Percentiles rank a stretch among this genome's conserved stretches.
These are phyloP conservation scores for Cyrtonyx montezumae DNA, from an alignment of 2,113 vertebrate species.

Conservation along the genomic window DNA sequence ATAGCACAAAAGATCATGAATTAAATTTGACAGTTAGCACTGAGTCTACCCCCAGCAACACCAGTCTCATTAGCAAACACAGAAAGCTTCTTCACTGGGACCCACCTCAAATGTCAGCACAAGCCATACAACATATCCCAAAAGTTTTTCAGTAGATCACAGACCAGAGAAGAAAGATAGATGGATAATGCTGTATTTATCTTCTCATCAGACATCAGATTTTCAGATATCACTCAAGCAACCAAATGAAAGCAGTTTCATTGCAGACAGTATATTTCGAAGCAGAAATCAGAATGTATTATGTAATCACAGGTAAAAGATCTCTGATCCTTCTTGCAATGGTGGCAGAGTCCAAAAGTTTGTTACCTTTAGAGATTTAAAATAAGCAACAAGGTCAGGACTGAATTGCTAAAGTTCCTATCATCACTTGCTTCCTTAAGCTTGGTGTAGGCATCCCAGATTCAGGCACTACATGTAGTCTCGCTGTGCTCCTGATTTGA, in stretches of 20 bases:
- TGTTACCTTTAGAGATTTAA: neutral
- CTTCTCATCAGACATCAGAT: neutral
- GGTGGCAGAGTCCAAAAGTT: neutral
- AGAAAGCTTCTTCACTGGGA: neutral
- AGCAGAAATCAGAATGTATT: neutral
- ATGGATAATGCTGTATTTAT: neutral
- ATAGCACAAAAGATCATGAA: neutral
- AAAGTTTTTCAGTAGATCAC: neutral
- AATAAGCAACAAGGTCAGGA: neutral
- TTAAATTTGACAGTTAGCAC: neutral
- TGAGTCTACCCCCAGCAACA: neutral
- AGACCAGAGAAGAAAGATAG: neutral
- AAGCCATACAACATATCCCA: neutral
- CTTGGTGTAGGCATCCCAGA: neutral
- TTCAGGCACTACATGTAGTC: neutral
- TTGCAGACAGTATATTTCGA: neutral
- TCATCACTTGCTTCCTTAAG: neutral
- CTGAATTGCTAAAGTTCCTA: neutral
- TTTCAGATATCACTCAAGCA: neutral
- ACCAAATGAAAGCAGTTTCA: neutral
- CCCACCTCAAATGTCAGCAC: neutral
- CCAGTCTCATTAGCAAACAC: neutral
- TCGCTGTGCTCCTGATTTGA: neutral
- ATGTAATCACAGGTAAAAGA: neutral
- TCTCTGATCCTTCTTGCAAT: neutral